Conservation (phyloP, 2,888 invertebrate genomes). For the Leptodirus hochenwartii region DNA sequence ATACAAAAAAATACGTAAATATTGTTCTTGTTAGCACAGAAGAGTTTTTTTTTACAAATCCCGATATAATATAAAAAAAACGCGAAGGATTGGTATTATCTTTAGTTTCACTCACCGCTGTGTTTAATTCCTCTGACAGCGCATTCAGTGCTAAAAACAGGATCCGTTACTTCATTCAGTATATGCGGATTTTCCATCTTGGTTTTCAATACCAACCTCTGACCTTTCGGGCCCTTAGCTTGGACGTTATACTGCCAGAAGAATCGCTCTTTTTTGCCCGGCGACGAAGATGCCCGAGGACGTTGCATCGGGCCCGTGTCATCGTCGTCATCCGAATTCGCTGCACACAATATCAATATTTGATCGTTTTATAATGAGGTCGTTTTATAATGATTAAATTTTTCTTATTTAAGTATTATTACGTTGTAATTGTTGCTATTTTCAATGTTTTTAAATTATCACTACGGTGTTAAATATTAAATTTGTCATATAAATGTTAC, state of each 20-base stretch:
- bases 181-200: conserved; percentile 84
- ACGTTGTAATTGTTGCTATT: no score
- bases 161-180: conserved; percentile 80
- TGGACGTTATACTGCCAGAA: conserved; percentile 99
- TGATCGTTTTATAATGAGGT: no score
- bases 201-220: conserved; percentile 66
- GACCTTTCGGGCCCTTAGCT: conserved; percentile 93
- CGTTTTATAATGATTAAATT: no score
- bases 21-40: no score
- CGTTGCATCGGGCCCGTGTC: conserved; percentile 24
- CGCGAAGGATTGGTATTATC: no score
- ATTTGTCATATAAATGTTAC: background rate
- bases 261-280: conserved; percentile 58
- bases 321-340: conserved; percentile 48
- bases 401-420: no score
- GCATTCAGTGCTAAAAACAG: conserved; percentile 87
- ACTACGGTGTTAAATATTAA: no score
- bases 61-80: no score
- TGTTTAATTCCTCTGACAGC: conserved; percentile 79
- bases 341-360: conserved; percentile 6
- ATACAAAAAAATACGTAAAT: no score
- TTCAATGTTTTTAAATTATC: no score
- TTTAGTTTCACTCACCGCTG: no score
- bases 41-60: no score
- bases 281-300: conserved; percentile 9